Evolutionary conservation across 2,888 invertebrate species (phyloP).

Genomic region (Apodemia mormo): DNA sequence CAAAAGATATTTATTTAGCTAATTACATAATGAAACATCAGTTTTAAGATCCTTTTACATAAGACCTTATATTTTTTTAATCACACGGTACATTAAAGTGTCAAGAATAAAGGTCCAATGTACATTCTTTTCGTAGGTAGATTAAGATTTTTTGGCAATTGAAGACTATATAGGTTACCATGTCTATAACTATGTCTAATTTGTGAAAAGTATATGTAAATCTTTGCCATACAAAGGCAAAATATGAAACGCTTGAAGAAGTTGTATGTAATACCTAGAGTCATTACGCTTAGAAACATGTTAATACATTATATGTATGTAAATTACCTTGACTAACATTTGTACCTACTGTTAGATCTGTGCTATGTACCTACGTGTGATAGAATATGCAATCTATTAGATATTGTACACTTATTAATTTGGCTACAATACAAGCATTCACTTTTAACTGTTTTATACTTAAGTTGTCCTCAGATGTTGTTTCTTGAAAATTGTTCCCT

Average conservation of each 20-base stretch:
- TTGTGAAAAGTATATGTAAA: conserved; percentile 45
- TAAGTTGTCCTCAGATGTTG: conserved; percentile 1
- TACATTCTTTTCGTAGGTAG: conserved; percentile 73
- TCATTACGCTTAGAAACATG: conserved; percentile 77
- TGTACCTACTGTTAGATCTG: conserved; percentile 75
- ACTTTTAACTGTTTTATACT: not conserved
- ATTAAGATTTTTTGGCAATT: conserved; percentile 55
- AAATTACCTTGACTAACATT: conserved; percentile 74
- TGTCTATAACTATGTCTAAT: conserved; percentile 50
- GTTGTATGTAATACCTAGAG: conserved; percentile 71
- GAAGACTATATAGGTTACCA: conserved; percentile 55
- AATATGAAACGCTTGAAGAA: conserved; percentile 70
- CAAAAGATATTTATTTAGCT: conserved; percentile 64
- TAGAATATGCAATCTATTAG: conserved; percentile 25
- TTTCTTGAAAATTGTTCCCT: not conserved
- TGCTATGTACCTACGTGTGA: conserved; percentile 49
- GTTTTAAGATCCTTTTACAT: not conserved
- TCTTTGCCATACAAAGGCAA: conserved; percentile 54
- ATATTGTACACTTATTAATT: conserved; percentile 26
- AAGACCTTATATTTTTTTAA: conserved; percentile 42
- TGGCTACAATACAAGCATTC: conserved; percentile 17
- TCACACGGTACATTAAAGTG: conserved; percentile 54
- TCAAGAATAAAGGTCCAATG: conserved; percentile 67
- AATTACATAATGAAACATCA: conserved; percentile 27
- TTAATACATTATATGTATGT: conserved; percentile 71